phyloP scores from a whole-genome alignment of 2,113 vertebrate species.

The Baryphthengus martii region DNA sequence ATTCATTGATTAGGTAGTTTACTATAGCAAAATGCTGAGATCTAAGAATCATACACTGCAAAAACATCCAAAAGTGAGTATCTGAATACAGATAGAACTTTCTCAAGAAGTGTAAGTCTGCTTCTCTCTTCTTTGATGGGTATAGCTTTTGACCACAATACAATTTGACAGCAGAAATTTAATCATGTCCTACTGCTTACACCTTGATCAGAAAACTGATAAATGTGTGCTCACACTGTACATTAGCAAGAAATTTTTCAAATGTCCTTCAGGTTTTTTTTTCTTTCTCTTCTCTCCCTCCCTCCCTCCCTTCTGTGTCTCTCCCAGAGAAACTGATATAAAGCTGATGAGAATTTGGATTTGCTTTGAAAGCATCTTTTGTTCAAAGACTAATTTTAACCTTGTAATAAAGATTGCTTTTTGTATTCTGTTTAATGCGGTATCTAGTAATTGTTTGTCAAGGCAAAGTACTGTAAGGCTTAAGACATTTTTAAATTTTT shows the following conservation, averaged over 20 bases:
- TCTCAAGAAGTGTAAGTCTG: background rate
- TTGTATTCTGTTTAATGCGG: conserved; percentile 70
- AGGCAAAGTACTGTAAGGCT: conserved; percentile 69
- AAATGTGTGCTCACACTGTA: conserved; percentile 21
- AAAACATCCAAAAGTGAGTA: background rate
- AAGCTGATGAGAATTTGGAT: conserved; percentile 67
- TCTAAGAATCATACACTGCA: background rate
- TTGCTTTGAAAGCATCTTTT: conserved; percentile 72
- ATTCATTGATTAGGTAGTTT: background rate
- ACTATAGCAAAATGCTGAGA: background rate
- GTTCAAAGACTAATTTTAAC: conserved; percentile 78
- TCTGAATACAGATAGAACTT: background rate
- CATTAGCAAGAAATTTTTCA: conserved; percentile 51
- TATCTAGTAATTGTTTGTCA: conserved; percentile 77
- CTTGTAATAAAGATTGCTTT: conserved; percentile 73
- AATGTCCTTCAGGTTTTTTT: conserved; percentile 66
- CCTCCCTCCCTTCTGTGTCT: background rate
- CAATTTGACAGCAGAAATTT: conserved; percentile 4
- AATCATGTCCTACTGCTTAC: conserved; percentile 2
- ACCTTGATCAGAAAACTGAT: conserved; percentile 24
- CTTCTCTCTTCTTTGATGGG: background rate
- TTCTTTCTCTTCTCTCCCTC: background rate
- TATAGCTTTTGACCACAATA: background rate
- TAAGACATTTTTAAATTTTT: conserved; percentile 60
- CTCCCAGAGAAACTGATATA: conserved; percentile 45